These are phyloP conservation scores for Cuculus canorus DNA, from an alignment of 2,797 vertebrate species.

Conservation along the genomic window DNA sequence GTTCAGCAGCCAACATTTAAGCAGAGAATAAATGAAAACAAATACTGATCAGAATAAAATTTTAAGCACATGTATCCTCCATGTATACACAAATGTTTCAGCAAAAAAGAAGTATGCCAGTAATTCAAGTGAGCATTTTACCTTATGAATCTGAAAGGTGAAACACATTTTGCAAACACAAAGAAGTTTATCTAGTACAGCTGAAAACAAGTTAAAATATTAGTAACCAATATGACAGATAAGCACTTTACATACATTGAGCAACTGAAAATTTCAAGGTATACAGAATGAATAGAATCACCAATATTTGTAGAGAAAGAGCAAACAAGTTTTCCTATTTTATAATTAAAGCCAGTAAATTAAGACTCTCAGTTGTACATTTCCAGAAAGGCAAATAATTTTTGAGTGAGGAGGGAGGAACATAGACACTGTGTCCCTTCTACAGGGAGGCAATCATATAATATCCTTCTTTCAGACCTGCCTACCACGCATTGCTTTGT, in stretches of 20 bases:
- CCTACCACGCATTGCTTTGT: neutral
- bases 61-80: neutral
- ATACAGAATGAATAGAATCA: neutral
- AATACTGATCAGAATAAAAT: neutral
- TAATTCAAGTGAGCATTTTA: neutral
- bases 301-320: neutral
- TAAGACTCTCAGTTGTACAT: neutral
- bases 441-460: neutral
- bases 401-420: no score
- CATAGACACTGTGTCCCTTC: neutral
- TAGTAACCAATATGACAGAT: neutral
- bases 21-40: neutral
- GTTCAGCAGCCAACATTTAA: neutral
- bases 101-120: neutral
- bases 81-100: neutral
- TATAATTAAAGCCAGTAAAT: neutral
- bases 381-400: neutral
- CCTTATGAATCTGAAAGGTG: neutral
- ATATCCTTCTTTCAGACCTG: neutral
- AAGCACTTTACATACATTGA: neutral
- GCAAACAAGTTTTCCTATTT: neutral
- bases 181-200: neutral
- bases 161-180: neutral
- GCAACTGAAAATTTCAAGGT: neutral
- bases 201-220: neutral